Percentiles rank a stretch among this genome's conserved stretches.
Conservation (phyloP, 1,140 invertebrate genomes). For the Hylaeus volcanicus region DNA sequence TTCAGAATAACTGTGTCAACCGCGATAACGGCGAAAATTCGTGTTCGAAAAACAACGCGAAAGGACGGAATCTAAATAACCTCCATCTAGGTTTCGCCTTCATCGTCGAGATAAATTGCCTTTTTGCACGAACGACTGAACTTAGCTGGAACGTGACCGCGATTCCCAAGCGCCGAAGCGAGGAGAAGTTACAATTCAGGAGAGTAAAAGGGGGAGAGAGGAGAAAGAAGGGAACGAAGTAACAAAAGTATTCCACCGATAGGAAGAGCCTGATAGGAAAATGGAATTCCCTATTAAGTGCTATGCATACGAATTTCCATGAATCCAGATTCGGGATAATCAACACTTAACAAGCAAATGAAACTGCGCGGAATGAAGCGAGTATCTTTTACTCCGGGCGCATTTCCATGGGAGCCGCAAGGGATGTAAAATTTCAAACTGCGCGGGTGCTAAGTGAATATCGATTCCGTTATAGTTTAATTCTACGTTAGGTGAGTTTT, state of each 20-base stretch:
- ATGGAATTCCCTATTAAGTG: conserved; percentile 42
- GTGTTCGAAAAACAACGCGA: not conserved
- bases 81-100: not conserved
- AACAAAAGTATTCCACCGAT: conserved; percentile 30
- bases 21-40: not conserved
- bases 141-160: conserved; percentile 40
- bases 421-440: no score
- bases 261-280: conserved; percentile 25
- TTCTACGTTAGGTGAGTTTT: no score
- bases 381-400: not conserved
- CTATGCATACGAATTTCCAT: conserved; percentile 27
- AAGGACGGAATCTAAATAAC: conserved; percentile 27
- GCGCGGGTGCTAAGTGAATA: not conserved
- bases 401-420: not conserved
- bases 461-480: not conserved
- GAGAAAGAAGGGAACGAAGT: not conserved
- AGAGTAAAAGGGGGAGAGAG: not conserved
- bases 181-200: conserved; percentile 20
- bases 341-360: conserved; percentile 26
- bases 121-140: conserved; percentile 38
- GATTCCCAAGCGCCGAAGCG: conserved; percentile 20
- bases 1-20: not conserved
- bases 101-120: conserved; percentile 35
- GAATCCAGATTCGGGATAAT: conserved; percentile 30
- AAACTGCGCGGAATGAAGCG: not conserved